Base-by-base conservation (phyloP, 37 sponge, comb jelly and placozoan genomes). In the Cladorhizidae sp. region DNA sequence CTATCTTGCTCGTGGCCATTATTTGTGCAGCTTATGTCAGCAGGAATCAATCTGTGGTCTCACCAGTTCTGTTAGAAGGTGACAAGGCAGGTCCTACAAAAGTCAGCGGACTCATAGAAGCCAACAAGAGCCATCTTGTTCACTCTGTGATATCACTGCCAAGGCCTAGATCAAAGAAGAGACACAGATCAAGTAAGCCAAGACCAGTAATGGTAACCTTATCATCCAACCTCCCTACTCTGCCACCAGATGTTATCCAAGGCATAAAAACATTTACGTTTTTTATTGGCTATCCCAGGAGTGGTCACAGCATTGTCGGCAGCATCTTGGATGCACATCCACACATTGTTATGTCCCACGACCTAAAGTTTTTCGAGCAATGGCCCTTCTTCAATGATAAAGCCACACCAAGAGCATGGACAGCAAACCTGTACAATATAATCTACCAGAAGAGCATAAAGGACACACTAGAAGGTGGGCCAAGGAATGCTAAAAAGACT, bases 311-410 rank as follows among this genome's bases (percentile, higher is more conserved):
- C 64, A 81, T 87, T 37, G 31, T 87, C 20, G 88, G 64, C 28
- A 74, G 82, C 31, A 55, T 87, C 33, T 15, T 87, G 29, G 88
- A 87, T 70, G 88, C 88, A 40, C 88, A 87, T 43, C 88, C 88
- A 42, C 61, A 87, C 50, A 38, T 58, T 0, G 73, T 81, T 26
- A 67, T 87, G 3, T 62, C 88, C 18, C 88, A 87, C 29, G 88
- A 87, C 29, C 76, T 56, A 42, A 29, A 67, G 9, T 62, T 84
- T 25, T 84, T 84, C 40, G 29, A 17, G 3, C 3, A 82, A 22
- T 45, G 51, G 56, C 17, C 25, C 25, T 8, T 1, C 0, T 32
- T 38, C 3, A 17, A 7, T 37, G 31, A 1, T 18, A 20, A 37
- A 28, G 28, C 21, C 7, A 63, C 8, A 28, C 26, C 31, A 21